These are phyloP conservation scores for Embidobia sp. DNA, from an alignment of 2,888 invertebrate genomes.

Conservation along the genomic window DNA sequence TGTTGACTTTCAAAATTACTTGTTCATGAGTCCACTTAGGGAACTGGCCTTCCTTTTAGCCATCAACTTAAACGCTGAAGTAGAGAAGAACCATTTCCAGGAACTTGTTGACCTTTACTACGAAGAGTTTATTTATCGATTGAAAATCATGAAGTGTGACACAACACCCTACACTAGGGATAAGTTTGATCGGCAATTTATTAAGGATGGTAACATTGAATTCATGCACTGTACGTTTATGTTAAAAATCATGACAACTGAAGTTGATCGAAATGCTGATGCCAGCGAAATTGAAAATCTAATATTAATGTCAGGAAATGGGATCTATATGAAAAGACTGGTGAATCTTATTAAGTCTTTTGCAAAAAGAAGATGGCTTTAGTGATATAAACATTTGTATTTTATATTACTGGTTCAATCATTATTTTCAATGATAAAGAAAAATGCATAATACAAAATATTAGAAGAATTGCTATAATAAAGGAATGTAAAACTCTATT, in stretches of 20 bases:
- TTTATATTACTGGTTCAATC: too few relatives aligned
- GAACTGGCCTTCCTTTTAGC: constrained; percentile 84
- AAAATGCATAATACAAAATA: too few relatives aligned
- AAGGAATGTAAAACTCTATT: too few relatives aligned
- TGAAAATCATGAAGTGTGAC: constrained; percentile 80
- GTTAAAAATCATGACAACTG: constrained; percentile 72
- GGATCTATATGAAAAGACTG: constrained; percentile 5
- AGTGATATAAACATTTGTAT: too few relatives aligned
- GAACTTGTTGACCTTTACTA: constrained; percentile 83
- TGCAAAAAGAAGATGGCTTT: constrained; percentile 26
- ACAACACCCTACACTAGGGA: constrained; percentile 67
- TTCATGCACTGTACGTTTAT: constrained; percentile 73
- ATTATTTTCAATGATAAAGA: too few relatives aligned
- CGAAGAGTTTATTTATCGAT: constrained; percentile 80
- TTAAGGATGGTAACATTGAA: constrained; percentile 68
- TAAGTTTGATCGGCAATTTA: constrained; percentile 69
- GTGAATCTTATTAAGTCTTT: not conserved
- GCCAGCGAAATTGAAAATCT: constrained; percentile 24
- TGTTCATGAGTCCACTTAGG: constrained; percentile 82
- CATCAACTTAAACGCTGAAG: constrained; percentile 82
- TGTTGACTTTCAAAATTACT: constrained; percentile 84
- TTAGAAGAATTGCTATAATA: too few relatives aligned
- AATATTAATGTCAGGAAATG: constrained; percentile 18
- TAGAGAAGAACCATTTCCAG: constrained; percentile 82
- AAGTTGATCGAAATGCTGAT: constrained; percentile 40